Conservation (phyloP, 2,888 invertebrate species). For the Napeogenes sylphis region DNA sequence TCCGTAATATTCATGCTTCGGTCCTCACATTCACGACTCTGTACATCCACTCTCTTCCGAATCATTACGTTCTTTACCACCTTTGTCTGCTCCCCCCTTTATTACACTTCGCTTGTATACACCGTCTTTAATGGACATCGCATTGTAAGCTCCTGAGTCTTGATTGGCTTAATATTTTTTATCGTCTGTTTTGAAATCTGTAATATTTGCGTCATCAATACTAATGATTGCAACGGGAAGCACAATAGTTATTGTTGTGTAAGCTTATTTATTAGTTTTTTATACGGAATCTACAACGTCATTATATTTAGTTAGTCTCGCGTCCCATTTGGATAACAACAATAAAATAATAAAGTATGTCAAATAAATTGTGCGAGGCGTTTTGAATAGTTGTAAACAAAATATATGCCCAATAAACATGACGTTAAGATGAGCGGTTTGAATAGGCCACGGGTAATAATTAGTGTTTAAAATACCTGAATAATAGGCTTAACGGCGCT, state of each 20-base stretch:
- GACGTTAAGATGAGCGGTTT: slow-evolving; percentile 31
- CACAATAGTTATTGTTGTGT: slow-evolving; percentile 73
- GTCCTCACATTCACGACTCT: slow-evolving; percentile 65
- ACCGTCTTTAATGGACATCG: slow-evolving; percentile 50
- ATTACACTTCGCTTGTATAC: slow-evolving; percentile 63
- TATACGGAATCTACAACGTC: slow-evolving; percentile 64
- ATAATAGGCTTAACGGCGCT: slow-evolving; percentile 10
- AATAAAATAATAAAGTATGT: slow-evolving; percentile 56
- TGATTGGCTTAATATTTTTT: slow-evolving; percentile 72
- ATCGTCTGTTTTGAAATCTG: slow-evolving; percentile 56
- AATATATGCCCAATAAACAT: slow-evolving; percentile 39
- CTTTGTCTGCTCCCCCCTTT: slow-evolving; percentile 65
- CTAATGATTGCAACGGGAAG: slow-evolving; percentile 73
- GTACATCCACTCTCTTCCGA: slow-evolving; percentile 70
- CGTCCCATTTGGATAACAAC: slow-evolving; percentile 54
- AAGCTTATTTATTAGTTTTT: slow-evolving; percentile 52
- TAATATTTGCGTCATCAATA: slow-evolving; percentile 75
- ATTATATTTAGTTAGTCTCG: slow-evolving; percentile 71
- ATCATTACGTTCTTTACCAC: slow-evolving; percentile 71
- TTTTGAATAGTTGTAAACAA: slow-evolving; percentile 35
- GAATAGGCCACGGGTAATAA: slow-evolving; percentile 32
- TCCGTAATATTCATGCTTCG: slow-evolving; percentile 73
- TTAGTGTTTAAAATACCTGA: slow-evolving; percentile 30
- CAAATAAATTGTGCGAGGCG: slow-evolving; percentile 38
- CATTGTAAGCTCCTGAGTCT: slow-evolving; percentile 48